Conservation (phyloP, 2,113 vertebrate genomes). For the Xiphophorus maculatus region DNA sequence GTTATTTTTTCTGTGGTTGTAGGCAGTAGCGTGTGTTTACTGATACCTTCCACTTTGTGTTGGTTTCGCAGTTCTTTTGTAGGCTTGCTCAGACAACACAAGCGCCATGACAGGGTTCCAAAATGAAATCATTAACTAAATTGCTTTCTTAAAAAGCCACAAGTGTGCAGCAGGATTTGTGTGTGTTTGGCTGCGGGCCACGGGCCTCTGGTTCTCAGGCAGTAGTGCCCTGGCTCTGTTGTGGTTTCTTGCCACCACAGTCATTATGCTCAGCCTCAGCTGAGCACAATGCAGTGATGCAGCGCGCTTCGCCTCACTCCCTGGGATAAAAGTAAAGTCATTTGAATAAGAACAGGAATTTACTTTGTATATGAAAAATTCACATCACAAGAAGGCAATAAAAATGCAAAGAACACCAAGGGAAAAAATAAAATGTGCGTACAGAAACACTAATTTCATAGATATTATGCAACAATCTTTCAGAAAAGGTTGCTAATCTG, state of each 20-base stretch:
- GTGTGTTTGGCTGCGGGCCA: conserved; percentile 74
- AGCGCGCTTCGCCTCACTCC: conserved; percentile 64
- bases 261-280: conserved; percentile 75
- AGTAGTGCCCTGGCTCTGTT: conserved; percentile 76
- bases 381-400: not conserved
- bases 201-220: conserved; percentile 73
- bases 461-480: conserved; percentile 51
- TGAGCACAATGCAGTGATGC: conserved; percentile 60
- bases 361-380: not conserved
- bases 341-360: conserved; percentile 66
- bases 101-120: conserved; percentile 74
- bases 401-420: conserved; percentile 3
- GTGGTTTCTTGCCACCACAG: conserved; percentile 80
- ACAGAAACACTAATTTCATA: conserved; percentile 8
- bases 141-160: conserved; percentile 79
- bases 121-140: conserved; percentile 83
- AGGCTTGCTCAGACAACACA: conserved; percentile 58
- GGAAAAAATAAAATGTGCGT: not conserved
- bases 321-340: conserved; percentile 74
- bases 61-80: conserved; percentile 49
- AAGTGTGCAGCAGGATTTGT: conserved; percentile 75
- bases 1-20: conserved; percentile 51
- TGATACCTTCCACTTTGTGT: conserved; percentile 59
- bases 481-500: conserved; percentile 69
- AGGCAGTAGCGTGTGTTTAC: conserved; percentile 59